These are phyloP conservation scores for Toxotes chatareus DNA, from an alignment of 2,113 vertebrate genomes.

Conservation along the genomic window DNA sequence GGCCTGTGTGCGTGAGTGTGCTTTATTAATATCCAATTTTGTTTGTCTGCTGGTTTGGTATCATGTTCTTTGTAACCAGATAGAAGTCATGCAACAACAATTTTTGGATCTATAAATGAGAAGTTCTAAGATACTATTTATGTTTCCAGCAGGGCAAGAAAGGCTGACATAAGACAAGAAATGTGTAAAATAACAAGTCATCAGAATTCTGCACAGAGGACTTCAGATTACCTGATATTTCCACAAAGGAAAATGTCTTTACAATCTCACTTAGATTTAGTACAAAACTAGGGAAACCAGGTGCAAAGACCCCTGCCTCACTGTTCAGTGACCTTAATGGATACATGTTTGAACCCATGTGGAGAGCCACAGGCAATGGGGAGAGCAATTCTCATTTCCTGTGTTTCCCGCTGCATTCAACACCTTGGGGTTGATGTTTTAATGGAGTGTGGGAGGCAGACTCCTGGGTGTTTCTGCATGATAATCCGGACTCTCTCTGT, in stretches of 20 bases:
- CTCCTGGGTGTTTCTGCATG: constrained; percentile 62
- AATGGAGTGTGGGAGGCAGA: constrained; percentile 67
- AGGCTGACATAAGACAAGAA: constrained; percentile 32
- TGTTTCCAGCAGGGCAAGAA: constrained; percentile 29
- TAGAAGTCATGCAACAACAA: constrained; percentile 12
- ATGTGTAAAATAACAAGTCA: constrained; percentile 7
- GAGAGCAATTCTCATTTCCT: constrained; percentile 38
- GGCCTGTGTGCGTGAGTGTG: background rate
- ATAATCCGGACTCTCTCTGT: constrained; percentile 61
- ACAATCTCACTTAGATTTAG: constrained; percentile 26
- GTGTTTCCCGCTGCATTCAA: constrained; percentile 38
- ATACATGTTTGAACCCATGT: constrained; percentile 43
- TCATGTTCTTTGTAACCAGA: constrained; percentile 39
- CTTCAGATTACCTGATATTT: background rate
- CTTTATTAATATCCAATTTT: constrained; percentile 23
- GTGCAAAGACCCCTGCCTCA: constrained; percentile 13
- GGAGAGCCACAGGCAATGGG: constrained; percentile 31
- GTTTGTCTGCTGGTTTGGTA: constrained; percentile 21
- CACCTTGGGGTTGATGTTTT: constrained; percentile 65
- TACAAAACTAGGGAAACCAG: constrained; percentile 42
- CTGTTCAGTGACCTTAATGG: constrained; percentile 38
- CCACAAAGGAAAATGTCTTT: constrained; percentile 23
- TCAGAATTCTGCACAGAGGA: constrained; percentile 1
- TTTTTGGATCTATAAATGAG: constrained; percentile 33
- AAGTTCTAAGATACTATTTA: constrained; percentile 46